These are phyloP conservation scores for Threskiornis aethiopicus DNA, from an alignment of 2,797 vertebrate genomes.

Conservation along the genomic window DNA sequence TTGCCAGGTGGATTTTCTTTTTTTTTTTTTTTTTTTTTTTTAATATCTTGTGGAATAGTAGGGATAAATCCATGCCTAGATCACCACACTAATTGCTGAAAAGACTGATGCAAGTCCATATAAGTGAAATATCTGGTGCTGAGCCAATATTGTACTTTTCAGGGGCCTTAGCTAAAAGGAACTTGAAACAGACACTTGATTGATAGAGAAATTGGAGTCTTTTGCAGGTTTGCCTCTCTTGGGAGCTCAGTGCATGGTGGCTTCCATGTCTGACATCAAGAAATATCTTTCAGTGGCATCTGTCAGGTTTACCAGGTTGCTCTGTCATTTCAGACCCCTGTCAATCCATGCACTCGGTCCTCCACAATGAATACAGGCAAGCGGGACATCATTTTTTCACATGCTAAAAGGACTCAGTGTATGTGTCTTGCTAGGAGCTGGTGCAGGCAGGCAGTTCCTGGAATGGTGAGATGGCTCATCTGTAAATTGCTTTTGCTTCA, in stretches of 20 bases:
- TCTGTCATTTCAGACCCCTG: background rate
- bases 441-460: conserved; percentile 14
- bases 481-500: conserved; percentile 42
- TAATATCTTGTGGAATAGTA: background rate
- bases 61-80: background rate
- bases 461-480: conserved; percentile 11
- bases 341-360: background rate
- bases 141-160: background rate
- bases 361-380: background rate
- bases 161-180: background rate
- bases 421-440: background rate
- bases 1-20: background rate
- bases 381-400: background rate
- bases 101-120: background rate
- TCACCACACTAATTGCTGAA: background rate
- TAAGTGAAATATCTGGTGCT: background rate
- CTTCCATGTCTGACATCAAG: background rate
- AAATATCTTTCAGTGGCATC: background rate
- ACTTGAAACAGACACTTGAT: background rate
- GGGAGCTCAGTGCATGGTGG: background rate
- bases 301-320: background rate
- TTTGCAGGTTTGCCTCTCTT: background rate
- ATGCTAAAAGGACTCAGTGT: background rate
- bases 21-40: background rate
- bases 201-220: background rate